Conservation (phyloP, 1,140 invertebrate species). For the Drosophila arizonae region DNA sequence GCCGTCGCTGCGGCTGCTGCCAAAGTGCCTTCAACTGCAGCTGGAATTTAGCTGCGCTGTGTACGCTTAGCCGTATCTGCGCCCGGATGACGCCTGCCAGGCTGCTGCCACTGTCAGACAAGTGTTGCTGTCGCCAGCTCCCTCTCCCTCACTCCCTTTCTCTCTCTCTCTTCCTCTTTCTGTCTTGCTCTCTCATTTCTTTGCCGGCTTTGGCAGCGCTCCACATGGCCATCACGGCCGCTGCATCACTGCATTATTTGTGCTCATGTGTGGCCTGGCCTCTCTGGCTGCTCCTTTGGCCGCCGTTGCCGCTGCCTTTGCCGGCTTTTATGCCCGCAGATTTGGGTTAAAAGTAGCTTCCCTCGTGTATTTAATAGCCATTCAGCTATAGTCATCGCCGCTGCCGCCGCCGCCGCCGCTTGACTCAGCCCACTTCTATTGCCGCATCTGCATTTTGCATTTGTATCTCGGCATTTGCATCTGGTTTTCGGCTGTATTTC, state of each 20-base stretch:
- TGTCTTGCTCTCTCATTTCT: slow-evolving; percentile 12
- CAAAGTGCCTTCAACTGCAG: slow-evolving; percentile 61
- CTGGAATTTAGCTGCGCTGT: slow-evolving; percentile 24
- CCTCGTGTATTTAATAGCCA: slow-evolving; percentile 77
- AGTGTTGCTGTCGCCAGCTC: slow-evolving; percentile 45
- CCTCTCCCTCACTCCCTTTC: slow-evolving; percentile 20
- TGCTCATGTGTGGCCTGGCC: slow-evolving; percentile 62
- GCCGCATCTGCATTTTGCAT: slow-evolving; percentile 22
- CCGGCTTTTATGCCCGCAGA: slow-evolving; percentile 73
- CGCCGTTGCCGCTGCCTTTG: slow-evolving; percentile 14
- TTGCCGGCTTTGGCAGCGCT: slow-evolving; percentile 61
- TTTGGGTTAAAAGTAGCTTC: slow-evolving; percentile 80
- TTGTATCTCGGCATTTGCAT: slow-evolving; percentile 27
- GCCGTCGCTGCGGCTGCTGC: slow-evolving; percentile 25
- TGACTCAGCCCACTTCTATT: neutral
- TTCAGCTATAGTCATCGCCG: slow-evolving; percentile 36
- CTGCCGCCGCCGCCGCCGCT: neutral
- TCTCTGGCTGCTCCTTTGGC: slow-evolving; percentile 29
- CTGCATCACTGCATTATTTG: slow-evolving; percentile 65
- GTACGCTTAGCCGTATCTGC: slow-evolving; percentile 37
- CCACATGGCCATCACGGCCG: slow-evolving; percentile 58
- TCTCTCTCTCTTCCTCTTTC: neutral
- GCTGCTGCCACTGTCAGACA: slow-evolving; percentile 60
- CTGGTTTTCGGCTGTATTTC: slow-evolving; percentile 12
- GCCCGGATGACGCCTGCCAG: slow-evolving; percentile 62